These are phyloP conservation scores for Oligia latruncula DNA, from an alignment of 2,888 invertebrate species.

Conservation along the genomic window DNA sequence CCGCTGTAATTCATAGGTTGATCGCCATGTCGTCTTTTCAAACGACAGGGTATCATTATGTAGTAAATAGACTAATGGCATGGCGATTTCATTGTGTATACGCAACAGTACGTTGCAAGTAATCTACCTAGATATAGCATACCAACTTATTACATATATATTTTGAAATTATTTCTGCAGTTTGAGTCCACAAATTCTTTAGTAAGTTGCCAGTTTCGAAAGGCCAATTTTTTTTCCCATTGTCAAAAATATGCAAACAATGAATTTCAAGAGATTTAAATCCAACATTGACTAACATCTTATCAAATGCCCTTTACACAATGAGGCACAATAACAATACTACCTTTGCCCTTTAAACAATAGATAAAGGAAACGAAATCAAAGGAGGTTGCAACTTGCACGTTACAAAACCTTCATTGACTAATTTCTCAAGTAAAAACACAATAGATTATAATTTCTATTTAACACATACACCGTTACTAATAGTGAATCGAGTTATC, in stretches of 20 bases:
- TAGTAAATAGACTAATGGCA: constrained; percentile 29
- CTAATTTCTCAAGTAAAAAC: constrained; percentile 56
- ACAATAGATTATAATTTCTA: constrained; percentile 65
- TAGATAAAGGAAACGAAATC: constrained; percentile 44
- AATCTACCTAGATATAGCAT: not conserved
- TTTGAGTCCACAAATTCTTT: not conserved
- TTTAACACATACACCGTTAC: constrained; percentile 59
- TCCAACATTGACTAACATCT: constrained; percentile 28
- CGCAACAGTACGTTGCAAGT: constrained; percentile 8
- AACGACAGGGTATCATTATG: constrained; percentile 23
- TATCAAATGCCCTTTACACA: constrained; percentile 23
- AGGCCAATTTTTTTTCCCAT: not conserved
- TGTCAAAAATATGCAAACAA: not conserved
- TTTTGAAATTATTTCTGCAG: not conserved
- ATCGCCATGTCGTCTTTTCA: constrained; percentile 2
- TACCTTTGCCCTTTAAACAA: constrained; percentile 33
- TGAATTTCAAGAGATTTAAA: constrained; percentile 5
- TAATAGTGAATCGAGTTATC: constrained; percentile 66
- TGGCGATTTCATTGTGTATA: constrained; percentile 34
- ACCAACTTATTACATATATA: not conserved
- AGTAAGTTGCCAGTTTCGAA: not conserved
- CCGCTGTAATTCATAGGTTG: constrained; percentile 2
- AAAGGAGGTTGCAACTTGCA: constrained; percentile 36
- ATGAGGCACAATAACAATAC: constrained; percentile 19
- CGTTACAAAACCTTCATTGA: constrained; percentile 46